Conservation (phyloP, 1,140 invertebrate species). For the Aplysia californica region DNA sequence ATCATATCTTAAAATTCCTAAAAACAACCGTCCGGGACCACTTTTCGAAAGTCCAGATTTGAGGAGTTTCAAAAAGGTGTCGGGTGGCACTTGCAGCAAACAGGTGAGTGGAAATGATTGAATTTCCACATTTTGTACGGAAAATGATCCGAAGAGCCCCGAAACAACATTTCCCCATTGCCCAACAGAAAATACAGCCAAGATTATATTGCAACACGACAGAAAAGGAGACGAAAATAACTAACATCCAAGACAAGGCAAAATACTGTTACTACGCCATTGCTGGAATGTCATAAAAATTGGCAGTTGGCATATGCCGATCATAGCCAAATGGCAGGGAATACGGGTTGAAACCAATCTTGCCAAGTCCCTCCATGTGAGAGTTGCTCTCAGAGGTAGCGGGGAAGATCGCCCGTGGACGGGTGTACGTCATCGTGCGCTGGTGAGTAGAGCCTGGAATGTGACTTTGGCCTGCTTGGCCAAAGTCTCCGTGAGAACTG, state of each 20-base stretch:
- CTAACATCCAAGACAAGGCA: not conserved
- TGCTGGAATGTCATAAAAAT: conserved; percentile 21
- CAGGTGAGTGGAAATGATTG: no score
- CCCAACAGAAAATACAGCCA: no score
- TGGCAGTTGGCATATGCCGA: not conserved
- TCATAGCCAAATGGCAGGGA: not conserved
- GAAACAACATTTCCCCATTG: no score
- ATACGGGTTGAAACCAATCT: conserved; percentile 10
- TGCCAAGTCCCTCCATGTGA: conserved; percentile 4
- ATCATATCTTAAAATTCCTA: no score
- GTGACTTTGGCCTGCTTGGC: not conserved
- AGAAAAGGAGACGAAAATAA: no score
- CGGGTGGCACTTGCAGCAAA: no score
- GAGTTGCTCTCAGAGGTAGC: not conserved
- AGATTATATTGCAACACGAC: no score
- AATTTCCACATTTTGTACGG: no score
- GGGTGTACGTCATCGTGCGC: conserved; percentile 1
- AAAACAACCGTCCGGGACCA: no score
- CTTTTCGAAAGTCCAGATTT: no score
- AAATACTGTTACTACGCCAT: conserved; percentile 1
- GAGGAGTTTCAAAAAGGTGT: no score
- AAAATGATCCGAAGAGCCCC: no score
- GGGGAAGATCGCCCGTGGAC: conserved; percentile 11
- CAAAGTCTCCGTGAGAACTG: not conserved
- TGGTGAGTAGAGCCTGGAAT: conserved; percentile 14